Evolutionary conservation across 2,888 invertebrate genomes (phyloP).

Genomic region (Lasiommata megera): DNA sequence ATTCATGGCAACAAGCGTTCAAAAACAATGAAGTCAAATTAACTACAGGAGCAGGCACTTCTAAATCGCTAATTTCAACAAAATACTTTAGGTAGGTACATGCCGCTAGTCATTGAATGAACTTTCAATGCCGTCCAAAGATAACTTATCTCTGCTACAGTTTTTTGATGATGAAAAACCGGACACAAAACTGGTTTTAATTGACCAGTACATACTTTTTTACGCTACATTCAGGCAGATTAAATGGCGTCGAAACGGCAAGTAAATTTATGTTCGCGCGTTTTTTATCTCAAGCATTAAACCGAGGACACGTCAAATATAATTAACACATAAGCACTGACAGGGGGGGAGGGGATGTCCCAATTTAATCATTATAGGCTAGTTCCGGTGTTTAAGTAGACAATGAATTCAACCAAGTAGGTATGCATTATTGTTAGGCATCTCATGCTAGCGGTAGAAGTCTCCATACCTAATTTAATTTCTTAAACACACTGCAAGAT

Average conservation of each 20-base stretch:
- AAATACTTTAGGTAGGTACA: neutral
- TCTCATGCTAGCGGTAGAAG: too few species aligned
- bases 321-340: constrained; percentile 62
- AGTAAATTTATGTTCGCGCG: constrained; percentile 21
- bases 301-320: constrained; percentile 50
- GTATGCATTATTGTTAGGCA: too few species aligned
- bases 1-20: too few species aligned
- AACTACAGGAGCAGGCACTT: too few species aligned
- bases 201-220: neutral
- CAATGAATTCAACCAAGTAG: constrained; percentile 19
- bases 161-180: neutral
- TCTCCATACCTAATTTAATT: too few species aligned
- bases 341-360: constrained; percentile 42
- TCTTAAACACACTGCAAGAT: too few species aligned
- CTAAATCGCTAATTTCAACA: neutral
- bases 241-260: constrained; percentile 14
- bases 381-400: constrained; percentile 59
- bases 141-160: neutral
- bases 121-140: neutral
- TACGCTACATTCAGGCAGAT: neutral
- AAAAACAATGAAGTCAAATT: too few species aligned
- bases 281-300: constrained; percentile 55
- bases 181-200: constrained; percentile 6
- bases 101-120: neutral
- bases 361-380: constrained; percentile 71